Evolutionary conservation across 2,888 invertebrate species (phyloP), one percentile per base, ranked within the genome.

Genomic region (Mayetiola destructor): DNA sequence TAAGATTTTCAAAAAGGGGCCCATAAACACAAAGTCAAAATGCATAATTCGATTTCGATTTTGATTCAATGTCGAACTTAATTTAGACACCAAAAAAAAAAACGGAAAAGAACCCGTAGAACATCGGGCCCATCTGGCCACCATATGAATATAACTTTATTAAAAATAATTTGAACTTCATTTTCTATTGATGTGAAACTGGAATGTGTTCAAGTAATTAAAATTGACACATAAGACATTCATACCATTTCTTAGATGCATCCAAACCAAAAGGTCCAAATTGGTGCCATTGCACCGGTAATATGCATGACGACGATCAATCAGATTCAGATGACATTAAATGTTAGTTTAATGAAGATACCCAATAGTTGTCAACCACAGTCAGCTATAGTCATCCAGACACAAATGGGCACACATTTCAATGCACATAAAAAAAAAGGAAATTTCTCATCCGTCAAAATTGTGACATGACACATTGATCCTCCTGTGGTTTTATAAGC

Each of bases 251-350:
- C 23, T 42, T 42, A 3, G 10, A 3, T 23, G 23, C 23, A 5
- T 14, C 32, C n/a, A n/a, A n/a, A n/a, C n/a, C n/a, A n/a, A n/a
- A n/a, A n/a, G n/a, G n/a, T n/a, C n/a, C n/a, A n/a, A n/a, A n/a
- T n/a, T n/a, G n/a, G n/a, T n/a, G n/a, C n/a, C n/a, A n/a, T n/a
- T n/a, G n/a, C n/a, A n/a, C n/a, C n/a, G n/a, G 16, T 48, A 16
- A 48, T n/a, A 48, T 48, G 48, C 48, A 16, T 48, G 48, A 48
- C 48, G 48, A 27, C 27, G 48, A 48, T 48, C 48, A 48, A 48
- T 48, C 48, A 48, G 48, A 48, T n/a, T 27, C 27, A n/a, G n/a
- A n/a, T 27, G 48, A 48, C 48, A 48, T 48, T n/a, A 2, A 48
- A 48, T 48, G 27, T 4, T 14, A 2, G 16, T 48, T 27, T 27